Percentiles rank a stretch among this genome's conserved stretches.
Conservation (phyloP, 2,888 invertebrate genomes). For the Acronicta leporina region DNA sequence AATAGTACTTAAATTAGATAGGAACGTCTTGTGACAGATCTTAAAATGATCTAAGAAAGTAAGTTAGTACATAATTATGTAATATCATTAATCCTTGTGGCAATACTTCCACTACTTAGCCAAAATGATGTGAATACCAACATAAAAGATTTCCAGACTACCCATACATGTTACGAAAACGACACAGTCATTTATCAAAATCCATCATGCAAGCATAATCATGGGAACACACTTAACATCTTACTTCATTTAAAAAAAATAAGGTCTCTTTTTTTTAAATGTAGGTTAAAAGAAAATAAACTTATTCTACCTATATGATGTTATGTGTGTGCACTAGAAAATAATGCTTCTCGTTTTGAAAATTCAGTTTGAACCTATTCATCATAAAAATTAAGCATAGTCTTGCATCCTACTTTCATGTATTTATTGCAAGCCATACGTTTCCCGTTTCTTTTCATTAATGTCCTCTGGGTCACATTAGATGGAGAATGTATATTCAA, state of each 20-base stretch:
- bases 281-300: too few relatives aligned
- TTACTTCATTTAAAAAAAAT: neutral
- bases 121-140: neutral
- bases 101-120: neutral
- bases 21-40: too few relatives aligned
- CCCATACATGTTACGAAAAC: constrained; percentile 3
- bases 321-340: too few relatives aligned
- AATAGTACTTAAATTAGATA: too few relatives aligned
- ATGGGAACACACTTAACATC: neutral
- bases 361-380: too few relatives aligned
- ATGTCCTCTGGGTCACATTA: neutral
- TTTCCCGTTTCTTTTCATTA: neutral
- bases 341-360: too few relatives aligned
- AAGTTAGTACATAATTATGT: too few relatives aligned
- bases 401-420: too few relatives aligned
- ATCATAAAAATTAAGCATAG: too few relatives aligned
- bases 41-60: too few relatives aligned
- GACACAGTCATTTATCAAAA: constrained; percentile 6
- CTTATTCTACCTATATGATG: too few relatives aligned
- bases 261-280: too few relatives aligned
- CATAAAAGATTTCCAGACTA: neutral
- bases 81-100: neutral
- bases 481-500: neutral
- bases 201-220: constrained; percentile 1
- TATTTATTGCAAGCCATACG: neutral